Evolutionary conservation across 1,140 invertebrate genomes (phyloP), one percentile per base, ranked within the genome.

Genomic region (Dendroctonus ponderosae): DNA sequence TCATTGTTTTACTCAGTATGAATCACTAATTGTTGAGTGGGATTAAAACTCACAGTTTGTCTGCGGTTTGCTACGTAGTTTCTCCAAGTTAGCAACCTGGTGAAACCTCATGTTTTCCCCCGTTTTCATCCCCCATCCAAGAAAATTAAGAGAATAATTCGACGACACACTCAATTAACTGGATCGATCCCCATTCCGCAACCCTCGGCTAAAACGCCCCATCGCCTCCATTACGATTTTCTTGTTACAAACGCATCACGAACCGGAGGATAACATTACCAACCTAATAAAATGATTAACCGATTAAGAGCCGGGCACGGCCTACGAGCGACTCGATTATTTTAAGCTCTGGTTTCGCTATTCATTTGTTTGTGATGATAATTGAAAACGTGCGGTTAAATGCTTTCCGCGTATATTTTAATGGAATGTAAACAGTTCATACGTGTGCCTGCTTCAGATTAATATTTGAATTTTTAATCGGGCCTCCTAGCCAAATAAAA

Each of bases 371-470:
- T 72, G 72, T 74, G 68, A 69, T 71, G 62, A 56, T 75, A 75
- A 76, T 76, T 75, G 75, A 70, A 76, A 73, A 75, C 75, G 75
- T 76, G 74, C 72, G 72, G 73, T 67, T 69, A 62, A 66, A 58
- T 71, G 67, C 69, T 74, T 74, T 75, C 67, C 41, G 41, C 71
- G 69, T 70, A 70, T 71, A 73, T 75, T 75, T 75, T 74, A 75
- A 76, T 76, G 74, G 71, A 76, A 76, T 70, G 73, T 74, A 75
- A 76, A 76, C 74, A 76, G 60, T 70, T 62, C 69, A 70, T 70
- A 68, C 69, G 70, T 64, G 64, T 69, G 63, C 67, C 68, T 5
- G 40, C 48, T 49, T 58, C 53, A 65, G 70, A 68, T 74, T 74
- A 52, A 73, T 72, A 72, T 72, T 70, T 67, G 66, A 74, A 68